phyloP scores from a whole-genome alignment of 2,888 invertebrate genomes.

The Conops quadrifasciatus region DNA sequence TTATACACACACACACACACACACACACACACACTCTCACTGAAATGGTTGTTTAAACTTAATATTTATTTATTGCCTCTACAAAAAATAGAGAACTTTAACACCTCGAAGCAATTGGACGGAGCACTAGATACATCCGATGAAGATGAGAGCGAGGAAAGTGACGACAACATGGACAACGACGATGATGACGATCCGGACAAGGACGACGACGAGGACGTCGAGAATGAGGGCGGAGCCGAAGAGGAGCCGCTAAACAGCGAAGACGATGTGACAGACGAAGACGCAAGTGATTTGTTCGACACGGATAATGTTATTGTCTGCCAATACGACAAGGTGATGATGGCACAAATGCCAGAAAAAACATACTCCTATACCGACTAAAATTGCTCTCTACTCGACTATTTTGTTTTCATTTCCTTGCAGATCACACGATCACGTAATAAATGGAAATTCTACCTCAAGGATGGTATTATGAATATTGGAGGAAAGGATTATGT shows the following conservation, averaged over 20 bases:
- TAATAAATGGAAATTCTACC: constrained; percentile 99
- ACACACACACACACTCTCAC: neutral
- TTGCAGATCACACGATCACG: constrained; percentile 92
- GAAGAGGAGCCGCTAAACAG: constrained; percentile 95
- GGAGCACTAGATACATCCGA: constrained; percentile 77
- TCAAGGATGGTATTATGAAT: constrained; percentile 99
- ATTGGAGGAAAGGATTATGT: constrained; percentile 97
- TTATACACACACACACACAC: neutral
- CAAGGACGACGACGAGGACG: constrained; percentile 71
- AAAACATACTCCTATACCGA: neutral
- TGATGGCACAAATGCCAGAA: constrained; percentile 1
- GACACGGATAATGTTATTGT: constrained; percentile 99
- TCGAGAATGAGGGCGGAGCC: constrained; percentile 74
- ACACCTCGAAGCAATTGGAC: constrained; percentile 68
- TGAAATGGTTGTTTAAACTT: neutral
- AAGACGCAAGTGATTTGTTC: constrained; percentile 92
- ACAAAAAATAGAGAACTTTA: constrained; percentile 55
- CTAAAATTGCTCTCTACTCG: too few relatives aligned
- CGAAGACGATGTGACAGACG: constrained; percentile 97
- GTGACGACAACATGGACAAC: constrained; percentile 72
- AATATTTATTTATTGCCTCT: neutral
- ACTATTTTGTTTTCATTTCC: too few relatives aligned
- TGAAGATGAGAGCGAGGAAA: constrained; percentile 82
- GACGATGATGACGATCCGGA: constrained; percentile 82
- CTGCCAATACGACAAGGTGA: constrained; percentile 98